Base-by-base conservation (phyloP, 2,113 vertebrate genomes). In the Erpornis zantholeuca region DNA sequence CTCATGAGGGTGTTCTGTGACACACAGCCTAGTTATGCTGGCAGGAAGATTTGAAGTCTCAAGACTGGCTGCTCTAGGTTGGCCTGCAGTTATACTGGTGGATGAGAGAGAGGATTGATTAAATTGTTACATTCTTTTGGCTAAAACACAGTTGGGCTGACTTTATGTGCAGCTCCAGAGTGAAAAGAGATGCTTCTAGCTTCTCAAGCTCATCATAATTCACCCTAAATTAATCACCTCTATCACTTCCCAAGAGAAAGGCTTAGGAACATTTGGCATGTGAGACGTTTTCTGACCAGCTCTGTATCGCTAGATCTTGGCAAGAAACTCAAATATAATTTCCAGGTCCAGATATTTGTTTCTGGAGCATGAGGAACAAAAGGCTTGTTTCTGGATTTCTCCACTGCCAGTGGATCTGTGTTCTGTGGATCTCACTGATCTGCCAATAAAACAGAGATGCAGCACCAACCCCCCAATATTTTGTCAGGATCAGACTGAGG, bases 231-330 rank as follows among this genome's bases (percentile, higher is more conserved):
- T 4, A 44, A 75, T 35, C 21, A 76, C 17, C 20, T 49, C 42
- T 70, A 23, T 7, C 1, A 1, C 44, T 83, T 91, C 64, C 25
- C 56, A 54, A 69, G 68, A 47, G 18, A 73, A 83, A 59, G 5
- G 12, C 28, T 76, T 61, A 49, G 29, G 21, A 73, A 47, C 53
- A 47, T 44, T 40, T 3, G 8, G 33, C 5, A 28, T 3, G 8
- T 1, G 0, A 82, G 47, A 83, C 1, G 3, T 63, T 59, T 90
- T 59, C 65, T 0, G 0, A 66, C 59, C 42, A 59, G 15, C 29
- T 38, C 52, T 54, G 7, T 35, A 24, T 49, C 65, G n/a, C 36
- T 50, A 50, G 27, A 28, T 60, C 73, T 45, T 73, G 25, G 31
- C 50, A 86, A 63, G 71, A 88, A 82, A 57, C 29, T 61, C 20